Evolutionary conservation across 1,140 invertebrate genomes (phyloP).

Genomic region (Harlomillsia oculata): DNA sequence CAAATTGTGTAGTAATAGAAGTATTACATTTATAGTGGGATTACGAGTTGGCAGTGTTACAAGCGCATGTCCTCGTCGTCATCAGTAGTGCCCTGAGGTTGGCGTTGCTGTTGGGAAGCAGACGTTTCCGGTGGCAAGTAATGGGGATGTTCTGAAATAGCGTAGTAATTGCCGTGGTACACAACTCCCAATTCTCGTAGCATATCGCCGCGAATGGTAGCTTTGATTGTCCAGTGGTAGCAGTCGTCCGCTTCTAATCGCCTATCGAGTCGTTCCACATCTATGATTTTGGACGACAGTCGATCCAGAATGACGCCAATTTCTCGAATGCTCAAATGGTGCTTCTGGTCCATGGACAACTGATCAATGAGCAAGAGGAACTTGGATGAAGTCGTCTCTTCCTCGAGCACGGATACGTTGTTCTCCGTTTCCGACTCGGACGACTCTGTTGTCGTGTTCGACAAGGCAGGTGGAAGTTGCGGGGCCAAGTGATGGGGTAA

Average conservation of each 20-base stretch:
- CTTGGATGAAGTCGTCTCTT: slow-evolving; percentile 75
- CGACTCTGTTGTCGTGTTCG: slow-evolving; percentile 41
- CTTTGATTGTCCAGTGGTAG: slow-evolving; percentile 89
- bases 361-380: slow-evolving; percentile 86
- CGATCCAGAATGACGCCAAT: slow-evolving; percentile 87
- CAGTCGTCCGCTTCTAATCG: slow-evolving; percentile 83
- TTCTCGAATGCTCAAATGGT: slow-evolving; percentile 28
- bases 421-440: slow-evolving; percentile 87
- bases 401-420: slow-evolving; percentile 64
- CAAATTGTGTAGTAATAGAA: no score
- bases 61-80: slow-evolving; percentile 32
- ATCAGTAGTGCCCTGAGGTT: slow-evolving; percentile 22
- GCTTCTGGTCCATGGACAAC: slow-evolving; percentile 76
- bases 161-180: slow-evolving; percentile 91
- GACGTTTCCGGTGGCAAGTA: slow-evolving; percentile 43
- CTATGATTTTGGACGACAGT: slow-evolving; percentile 81
- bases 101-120: slow-evolving; percentile 1
- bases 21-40: no score
- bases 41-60: slow-evolving; percentile 9
- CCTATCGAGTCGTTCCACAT: slow-evolving; percentile 79
- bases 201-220: slow-evolving; percentile 79
- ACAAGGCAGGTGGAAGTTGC: background rate
- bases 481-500: background rate
- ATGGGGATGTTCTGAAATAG: slow-evolving; percentile 83
- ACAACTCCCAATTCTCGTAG: slow-evolving; percentile 81